These are phyloP conservation scores for Micropoecilia bifurca DNA, from an alignment of 2,797 vertebrate species.

Conservation along the genomic window DNA sequence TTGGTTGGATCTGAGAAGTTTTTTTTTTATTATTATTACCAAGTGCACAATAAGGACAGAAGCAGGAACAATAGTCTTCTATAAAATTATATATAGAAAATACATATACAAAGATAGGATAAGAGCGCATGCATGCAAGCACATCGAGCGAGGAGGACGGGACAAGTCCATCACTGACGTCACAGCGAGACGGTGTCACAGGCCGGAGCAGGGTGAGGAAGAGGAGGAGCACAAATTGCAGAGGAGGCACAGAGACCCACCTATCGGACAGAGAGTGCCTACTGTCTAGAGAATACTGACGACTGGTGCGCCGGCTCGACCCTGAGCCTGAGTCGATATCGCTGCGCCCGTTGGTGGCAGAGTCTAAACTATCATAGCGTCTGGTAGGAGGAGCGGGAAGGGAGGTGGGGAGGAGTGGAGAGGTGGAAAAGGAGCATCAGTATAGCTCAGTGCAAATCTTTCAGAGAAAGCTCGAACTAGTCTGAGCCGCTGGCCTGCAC, in stretches of 20 bases:
- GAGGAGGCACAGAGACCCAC: slow-evolving; percentile 84
- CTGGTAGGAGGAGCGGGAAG: slow-evolving; percentile 84
- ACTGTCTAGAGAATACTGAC: slow-evolving; percentile 94
- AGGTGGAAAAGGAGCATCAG: slow-evolving; percentile 85
- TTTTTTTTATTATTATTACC: slow-evolving; percentile 16
- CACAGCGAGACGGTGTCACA: slow-evolving; percentile 87
- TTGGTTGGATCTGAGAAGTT: slow-evolving; percentile 19
- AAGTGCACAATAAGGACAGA: slow-evolving; percentile 62
- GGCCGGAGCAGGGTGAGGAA: slow-evolving; percentile 79
- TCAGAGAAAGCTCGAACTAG: slow-evolving; percentile 60
- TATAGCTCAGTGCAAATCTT: slow-evolving; percentile 71
- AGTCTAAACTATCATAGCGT: slow-evolving; percentile 95
- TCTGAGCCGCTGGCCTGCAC: slow-evolving; percentile 38
- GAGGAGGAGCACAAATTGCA: slow-evolving; percentile 60
- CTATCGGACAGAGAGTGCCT: slow-evolving; percentile 92
- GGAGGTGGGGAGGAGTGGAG: slow-evolving; percentile 78
- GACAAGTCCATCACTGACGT: slow-evolving; percentile 86
- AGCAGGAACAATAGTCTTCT: slow-evolving; percentile 48
- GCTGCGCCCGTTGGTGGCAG: slow-evolving; percentile 91
- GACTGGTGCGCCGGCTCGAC: slow-evolving; percentile 91
- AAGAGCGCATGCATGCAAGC: slow-evolving; percentile 87
- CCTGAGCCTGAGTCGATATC: slow-evolving; percentile 95
- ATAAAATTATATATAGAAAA: slow-evolving; percentile 54
- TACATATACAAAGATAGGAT: slow-evolving; percentile 71
- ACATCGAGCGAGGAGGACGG: slow-evolving; percentile 85